Evolutionary conservation across 2,888 invertebrate genomes (phyloP).

Genomic region (Folsomia manolachei): DNA sequence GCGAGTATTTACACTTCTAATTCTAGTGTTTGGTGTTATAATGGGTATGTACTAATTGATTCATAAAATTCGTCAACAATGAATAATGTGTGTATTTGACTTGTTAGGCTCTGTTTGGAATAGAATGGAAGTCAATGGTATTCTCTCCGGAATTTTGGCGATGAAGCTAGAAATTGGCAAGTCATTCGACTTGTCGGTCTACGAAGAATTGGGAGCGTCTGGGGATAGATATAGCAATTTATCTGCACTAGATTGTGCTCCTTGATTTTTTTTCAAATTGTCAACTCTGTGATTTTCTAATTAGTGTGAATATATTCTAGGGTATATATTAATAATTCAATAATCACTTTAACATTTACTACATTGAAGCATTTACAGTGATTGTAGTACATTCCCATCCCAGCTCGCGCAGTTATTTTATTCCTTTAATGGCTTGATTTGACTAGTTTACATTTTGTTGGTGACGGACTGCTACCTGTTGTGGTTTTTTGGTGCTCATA

Average conservation of each 20-base stretch:
- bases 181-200: constrained; percentile 23
- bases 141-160: constrained; percentile 69
- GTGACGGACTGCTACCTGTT: too few species aligned
- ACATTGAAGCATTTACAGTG: too few species aligned
- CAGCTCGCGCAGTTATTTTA: too few species aligned
- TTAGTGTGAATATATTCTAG: too few species aligned
- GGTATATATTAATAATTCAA: too few species aligned
- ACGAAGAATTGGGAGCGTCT: constrained; percentile 7
- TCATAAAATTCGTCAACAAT: background rate
- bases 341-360: too few species aligned
- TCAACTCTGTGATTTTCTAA: too few species aligned
- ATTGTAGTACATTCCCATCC: too few species aligned
- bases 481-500: too few species aligned
- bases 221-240: background rate
- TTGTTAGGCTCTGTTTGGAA: constrained; percentile 78
- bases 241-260: constrained; percentile 28
- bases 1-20: constrained; percentile 35
- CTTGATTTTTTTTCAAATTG: too few species aligned
- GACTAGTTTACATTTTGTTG: too few species aligned
- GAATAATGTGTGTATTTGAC: background rate
- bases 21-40: constrained; percentile 55
- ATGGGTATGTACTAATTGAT: constrained; percentile 55
- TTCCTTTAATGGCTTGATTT: too few species aligned
- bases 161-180: constrained; percentile 61
- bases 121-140: constrained; percentile 72